phyloP scores from a whole-genome alignment of 2,797 vertebrate species.

The Eutrigla gurnardus region DNA sequence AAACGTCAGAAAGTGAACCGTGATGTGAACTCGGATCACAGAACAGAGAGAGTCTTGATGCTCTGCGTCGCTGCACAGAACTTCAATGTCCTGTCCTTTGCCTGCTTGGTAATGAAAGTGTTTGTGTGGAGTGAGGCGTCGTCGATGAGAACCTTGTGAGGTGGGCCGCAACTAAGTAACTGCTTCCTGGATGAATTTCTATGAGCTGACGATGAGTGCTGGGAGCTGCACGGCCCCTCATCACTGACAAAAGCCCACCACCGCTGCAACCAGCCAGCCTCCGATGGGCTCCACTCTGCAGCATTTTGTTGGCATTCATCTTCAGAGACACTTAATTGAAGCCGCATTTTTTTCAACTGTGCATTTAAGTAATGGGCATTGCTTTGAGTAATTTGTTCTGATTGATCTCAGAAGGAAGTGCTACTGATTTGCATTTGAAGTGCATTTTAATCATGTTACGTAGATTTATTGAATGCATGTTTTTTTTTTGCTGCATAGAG shows the following conservation, averaged over 20 bases:
- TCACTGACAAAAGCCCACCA: conserved; percentile 29
- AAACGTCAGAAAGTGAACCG: conserved; percentile 42
- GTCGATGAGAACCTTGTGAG: conserved; percentile 40
- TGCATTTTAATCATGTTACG: neutral
- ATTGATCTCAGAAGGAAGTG: neutral
- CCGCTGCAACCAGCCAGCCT: neutral
- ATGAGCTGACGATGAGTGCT: conserved; percentile 48
- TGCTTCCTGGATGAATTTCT: conserved; percentile 66
- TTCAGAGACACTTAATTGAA: conserved; percentile 15
- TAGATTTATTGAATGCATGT: neutral
- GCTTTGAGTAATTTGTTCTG: conserved; percentile 5
- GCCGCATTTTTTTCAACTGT: neutral
- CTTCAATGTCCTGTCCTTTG: conserved; percentile 21
- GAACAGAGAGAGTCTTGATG: conserved; percentile 40
- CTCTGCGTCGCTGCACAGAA: conserved; percentile 42
- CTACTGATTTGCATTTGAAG: neutral
- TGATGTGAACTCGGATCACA: conserved; percentile 28
- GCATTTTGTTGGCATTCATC: conserved; percentile 5
- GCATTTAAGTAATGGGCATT: conserved; percentile 1
- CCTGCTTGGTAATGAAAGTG: conserved; percentile 41
- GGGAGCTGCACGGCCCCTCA: conserved; percentile 18
- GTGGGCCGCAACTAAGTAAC: conserved; percentile 42
- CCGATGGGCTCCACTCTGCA: conserved; percentile 21
- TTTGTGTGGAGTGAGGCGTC: conserved; percentile 4
- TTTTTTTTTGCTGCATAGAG: no score